phyloP scores from a whole-genome alignment of 2,888 invertebrate genomes.

The Drosophila koepferae region DNA sequence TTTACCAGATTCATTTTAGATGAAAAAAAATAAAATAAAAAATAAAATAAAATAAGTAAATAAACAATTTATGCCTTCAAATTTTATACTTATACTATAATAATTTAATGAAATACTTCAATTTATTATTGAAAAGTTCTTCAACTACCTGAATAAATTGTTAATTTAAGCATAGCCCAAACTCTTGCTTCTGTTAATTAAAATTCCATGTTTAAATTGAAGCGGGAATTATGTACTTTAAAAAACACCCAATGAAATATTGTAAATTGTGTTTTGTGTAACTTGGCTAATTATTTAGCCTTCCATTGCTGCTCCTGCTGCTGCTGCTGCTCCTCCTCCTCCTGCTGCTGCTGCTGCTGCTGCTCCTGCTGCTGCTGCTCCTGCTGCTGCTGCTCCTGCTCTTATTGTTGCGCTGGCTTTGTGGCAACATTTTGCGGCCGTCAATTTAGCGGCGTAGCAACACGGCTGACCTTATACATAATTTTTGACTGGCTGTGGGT shows the following conservation, averaged over 20 bases:
- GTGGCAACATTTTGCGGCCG: slow-evolving; percentile 34
- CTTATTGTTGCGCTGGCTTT: slow-evolving; percentile 5
- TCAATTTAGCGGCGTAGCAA: slow-evolving; percentile 30
- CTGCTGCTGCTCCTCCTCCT: no score
- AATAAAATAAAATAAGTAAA: no score
- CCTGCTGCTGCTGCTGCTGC: background rate
- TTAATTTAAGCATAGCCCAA: background rate
- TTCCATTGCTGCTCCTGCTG: background rate
- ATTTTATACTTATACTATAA: no score
- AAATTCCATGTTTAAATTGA: background rate
- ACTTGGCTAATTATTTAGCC: slow-evolving; percentile 11
- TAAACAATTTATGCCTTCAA: no score
- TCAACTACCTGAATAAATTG: background rate
- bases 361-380: slow-evolving; percentile 6
- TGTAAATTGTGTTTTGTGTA: slow-evolving; percentile 14
- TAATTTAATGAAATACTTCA: no score
- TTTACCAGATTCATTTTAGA: no score
- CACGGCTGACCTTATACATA: slow-evolving; percentile 55
- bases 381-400: slow-evolving; percentile 10
- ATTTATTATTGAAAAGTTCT: background rate
- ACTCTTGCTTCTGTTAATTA: background rate
- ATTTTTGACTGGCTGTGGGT: slow-evolving; percentile 26
- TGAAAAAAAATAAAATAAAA: no score
- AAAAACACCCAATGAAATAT: background rate
- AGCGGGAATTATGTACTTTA: background rate